Base-by-base conservation (phyloP, 1,140 invertebrate genomes). In the Drosophila sturtevanti region DNA sequence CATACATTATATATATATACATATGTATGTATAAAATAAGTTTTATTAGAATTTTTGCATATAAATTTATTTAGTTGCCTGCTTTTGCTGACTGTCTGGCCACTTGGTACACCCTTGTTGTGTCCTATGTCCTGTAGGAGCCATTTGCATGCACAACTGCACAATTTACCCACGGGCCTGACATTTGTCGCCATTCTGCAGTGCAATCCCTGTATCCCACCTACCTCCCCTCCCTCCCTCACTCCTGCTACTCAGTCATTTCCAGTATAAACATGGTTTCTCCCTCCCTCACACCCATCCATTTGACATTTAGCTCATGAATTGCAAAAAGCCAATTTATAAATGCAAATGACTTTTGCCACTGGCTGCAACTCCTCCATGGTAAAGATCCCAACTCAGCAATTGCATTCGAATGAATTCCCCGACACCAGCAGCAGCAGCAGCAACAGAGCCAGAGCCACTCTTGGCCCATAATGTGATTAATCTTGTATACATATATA, bases 271-370 rank as follows among this genome's bases (percentile, higher is more conserved):
- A n/a, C n/a, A n/a, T n/a, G n/a, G n/a, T n/a, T n/a, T n/a, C n/a
- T 10, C 22, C 51, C 4, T 22, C 16, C 35, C 16, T 34, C 16
- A 0, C 18, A 18, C 34, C 9, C 41, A 35, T 18, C 63, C 35
- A n/a, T 55, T 51, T 54, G 84, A 79, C 79, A 82, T 79, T 89
- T 84, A 75, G 72, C 85, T 84, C 79, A 89, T 87, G 84, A 87
- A 87, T 87, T 89, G 84, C 85, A 84, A 89, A 89, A 85, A 89
- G 85, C 84, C 84, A 89, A 89, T 89, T 89, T 89, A 89, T 85
- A 89, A 89, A 89, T 89, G 84, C 84, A 89, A 89, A 89, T 89
- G 77, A 80, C 73, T 89, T 89, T 84, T 81, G 81, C 71, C 75
- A 73, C 64, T 61, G 72, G 75, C 72, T 68, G 59, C 31, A 35